Conservation (phyloP, 2,888 invertebrate species). For the Acrobasis repandana region DNA sequence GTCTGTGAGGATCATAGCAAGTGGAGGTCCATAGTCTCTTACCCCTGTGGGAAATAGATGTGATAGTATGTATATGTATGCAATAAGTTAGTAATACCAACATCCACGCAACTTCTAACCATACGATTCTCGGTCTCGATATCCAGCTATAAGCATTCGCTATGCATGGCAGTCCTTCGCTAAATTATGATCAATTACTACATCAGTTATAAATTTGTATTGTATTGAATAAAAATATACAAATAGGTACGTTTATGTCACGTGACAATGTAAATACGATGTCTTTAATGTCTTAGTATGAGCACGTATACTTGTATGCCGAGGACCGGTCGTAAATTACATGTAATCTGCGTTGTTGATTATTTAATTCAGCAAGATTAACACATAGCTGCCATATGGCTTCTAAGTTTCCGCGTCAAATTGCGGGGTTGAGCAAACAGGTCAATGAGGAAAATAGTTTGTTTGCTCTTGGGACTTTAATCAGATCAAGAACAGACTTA, state of each 20-base stretch:
- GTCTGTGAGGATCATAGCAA: too few species aligned
- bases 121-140: too few species aligned
- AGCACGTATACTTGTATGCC: background rate
- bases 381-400: background rate
- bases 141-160: too few species aligned
- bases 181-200: too few species aligned
- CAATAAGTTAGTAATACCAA: too few species aligned
- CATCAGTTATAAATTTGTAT: too few species aligned
- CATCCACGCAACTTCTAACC: too few species aligned
- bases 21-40: too few species aligned
- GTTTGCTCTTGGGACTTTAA: background rate
- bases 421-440: background rate
- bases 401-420: background rate
- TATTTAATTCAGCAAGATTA: background rate
- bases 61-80: too few species aligned
- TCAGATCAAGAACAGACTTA: background rate
- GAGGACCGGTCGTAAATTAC: background rate
- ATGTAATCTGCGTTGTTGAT: conserved; percentile 2
- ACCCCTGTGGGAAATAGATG: too few species aligned
- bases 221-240: too few species aligned
- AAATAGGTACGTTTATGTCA: background rate
- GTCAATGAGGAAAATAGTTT: background rate
- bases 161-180: too few species aligned
- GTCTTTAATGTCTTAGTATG: background rate
- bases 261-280: background rate